phyloP scores from a whole-genome alignment of 2,888 invertebrate species.

The Epinotia bilunana region DNA sequence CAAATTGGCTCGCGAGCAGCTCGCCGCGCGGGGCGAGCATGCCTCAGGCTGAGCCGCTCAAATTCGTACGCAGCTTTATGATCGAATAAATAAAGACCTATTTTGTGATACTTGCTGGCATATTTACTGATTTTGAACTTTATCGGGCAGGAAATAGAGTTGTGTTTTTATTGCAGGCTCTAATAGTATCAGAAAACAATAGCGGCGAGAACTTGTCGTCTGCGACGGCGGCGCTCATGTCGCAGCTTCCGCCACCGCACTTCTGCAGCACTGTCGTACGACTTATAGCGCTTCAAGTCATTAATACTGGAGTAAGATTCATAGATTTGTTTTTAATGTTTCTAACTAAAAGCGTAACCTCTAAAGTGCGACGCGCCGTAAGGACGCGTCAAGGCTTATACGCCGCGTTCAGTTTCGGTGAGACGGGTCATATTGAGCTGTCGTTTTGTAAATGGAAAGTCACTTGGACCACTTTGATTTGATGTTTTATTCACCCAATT shows the following conservation, averaged over 20 bases:
- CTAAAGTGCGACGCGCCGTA: too few relatives aligned
- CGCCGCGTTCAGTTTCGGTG: too few relatives aligned
- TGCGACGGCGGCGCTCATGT: constrained; percentile 93
- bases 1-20: too few relatives aligned
- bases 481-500: not conserved
- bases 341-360: not conserved
- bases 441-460: not conserved
- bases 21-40: too few relatives aligned
- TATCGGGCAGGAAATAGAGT: not conserved
- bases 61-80: too few relatives aligned
- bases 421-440: not conserved
- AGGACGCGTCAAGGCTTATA: too few relatives aligned
- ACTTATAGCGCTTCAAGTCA: constrained; percentile 96
- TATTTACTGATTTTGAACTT: not conserved
- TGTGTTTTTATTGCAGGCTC: constrained; percentile 78
- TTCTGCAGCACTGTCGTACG: constrained; percentile 99
- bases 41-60: too few relatives aligned
- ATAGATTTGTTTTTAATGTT: constrained; percentile 1
- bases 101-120: too few relatives aligned
- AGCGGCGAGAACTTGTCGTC: constrained; percentile 90
- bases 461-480: not conserved
- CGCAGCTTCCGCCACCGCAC: constrained; percentile 95
- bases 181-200: constrained; percentile 91
- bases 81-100: too few relatives aligned
- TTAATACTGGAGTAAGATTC: constrained; percentile 91